Evolutionary conservation across 2,888 invertebrate genomes (phyloP).

Genomic region (Onchidella celtica): DNA sequence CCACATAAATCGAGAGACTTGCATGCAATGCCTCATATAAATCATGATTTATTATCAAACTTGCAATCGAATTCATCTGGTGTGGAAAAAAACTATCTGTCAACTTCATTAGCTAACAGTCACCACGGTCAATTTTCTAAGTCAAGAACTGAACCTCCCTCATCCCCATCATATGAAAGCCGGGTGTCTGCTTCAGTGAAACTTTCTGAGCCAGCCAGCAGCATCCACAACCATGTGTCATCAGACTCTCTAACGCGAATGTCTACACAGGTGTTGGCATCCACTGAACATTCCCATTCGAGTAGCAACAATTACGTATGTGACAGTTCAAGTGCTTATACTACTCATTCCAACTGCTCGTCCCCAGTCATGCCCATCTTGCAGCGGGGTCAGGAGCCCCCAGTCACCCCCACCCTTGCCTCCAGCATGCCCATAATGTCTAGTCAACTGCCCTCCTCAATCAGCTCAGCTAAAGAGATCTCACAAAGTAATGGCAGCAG

Average conservation of each 20-base stretch:
- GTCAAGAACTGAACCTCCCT: constrained; percentile 4
- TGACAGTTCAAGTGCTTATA: constrained; percentile 10
- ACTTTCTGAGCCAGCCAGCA: background rate
- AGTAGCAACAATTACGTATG: background rate
- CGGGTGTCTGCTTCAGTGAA: background rate
- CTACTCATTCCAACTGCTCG: constrained; percentile 44
- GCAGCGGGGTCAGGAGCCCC: constrained; percentile 19
- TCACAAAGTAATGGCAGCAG: constrained; percentile 32
- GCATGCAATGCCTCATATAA: constrained; percentile 11
- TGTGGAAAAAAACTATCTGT: background rate
- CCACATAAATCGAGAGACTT: constrained; percentile 42
- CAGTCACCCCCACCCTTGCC: background rate
- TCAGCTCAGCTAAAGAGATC: constrained; percentile 23
- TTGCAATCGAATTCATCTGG: constrained; percentile 13
- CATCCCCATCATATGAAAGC: background rate
- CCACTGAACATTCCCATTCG: constrained; percentile 33
- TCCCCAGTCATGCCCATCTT: constrained; percentile 38
- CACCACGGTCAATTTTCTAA: constrained; percentile 12
- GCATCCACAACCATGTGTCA: background rate
- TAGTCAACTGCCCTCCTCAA: constrained; percentile 30
- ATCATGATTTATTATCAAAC: constrained; percentile 7
- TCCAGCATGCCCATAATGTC: constrained; percentile 25
- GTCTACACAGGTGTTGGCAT: background rate
- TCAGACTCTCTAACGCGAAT: background rate
- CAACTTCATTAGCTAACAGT: background rate